A percentile compares a stretch with the other conserved stretches of the same genome.
phyloP scores from a whole-genome alignment of 2,113 vertebrate species.

The Neomonachus schauinslandi region DNA sequence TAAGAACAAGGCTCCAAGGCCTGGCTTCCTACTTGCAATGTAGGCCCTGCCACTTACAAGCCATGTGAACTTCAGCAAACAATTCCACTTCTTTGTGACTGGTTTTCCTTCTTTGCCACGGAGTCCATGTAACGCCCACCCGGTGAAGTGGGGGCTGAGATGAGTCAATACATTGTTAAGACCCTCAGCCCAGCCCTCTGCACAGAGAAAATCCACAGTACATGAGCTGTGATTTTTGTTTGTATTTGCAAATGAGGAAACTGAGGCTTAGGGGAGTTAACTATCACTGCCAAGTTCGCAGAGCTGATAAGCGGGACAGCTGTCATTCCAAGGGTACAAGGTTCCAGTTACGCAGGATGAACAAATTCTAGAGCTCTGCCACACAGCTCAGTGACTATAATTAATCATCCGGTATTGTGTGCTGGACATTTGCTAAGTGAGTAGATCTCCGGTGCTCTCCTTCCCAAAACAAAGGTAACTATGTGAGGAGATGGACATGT shows the following conservation, averaged over 20 bases:
- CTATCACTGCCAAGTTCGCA: neutral
- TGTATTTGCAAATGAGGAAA: neutral
- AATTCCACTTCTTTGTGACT: neutral
- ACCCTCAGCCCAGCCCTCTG: neutral
- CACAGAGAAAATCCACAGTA: neutral
- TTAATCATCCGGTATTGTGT: neutral
- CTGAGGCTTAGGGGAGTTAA: neutral
- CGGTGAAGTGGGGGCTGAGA: neutral
- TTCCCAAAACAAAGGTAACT: neutral
- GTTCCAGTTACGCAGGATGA: neutral
- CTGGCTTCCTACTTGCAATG: neutral
- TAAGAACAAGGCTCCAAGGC: neutral
- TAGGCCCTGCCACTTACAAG: neutral
- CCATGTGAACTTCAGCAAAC: neutral
- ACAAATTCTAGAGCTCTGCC: neutral
- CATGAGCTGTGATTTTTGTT: neutral
- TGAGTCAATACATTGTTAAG: accelerated
- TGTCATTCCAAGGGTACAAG: neutral
- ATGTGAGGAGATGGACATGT: neutral
- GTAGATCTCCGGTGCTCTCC: neutral
- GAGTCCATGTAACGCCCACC: neutral
- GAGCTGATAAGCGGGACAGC: neutral
- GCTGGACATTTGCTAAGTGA: neutral
- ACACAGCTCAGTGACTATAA: neutral
- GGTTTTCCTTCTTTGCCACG: neutral